Conservation (phyloP, 2,888 invertebrate species). For the Rhorus exstirpatorius region DNA sequence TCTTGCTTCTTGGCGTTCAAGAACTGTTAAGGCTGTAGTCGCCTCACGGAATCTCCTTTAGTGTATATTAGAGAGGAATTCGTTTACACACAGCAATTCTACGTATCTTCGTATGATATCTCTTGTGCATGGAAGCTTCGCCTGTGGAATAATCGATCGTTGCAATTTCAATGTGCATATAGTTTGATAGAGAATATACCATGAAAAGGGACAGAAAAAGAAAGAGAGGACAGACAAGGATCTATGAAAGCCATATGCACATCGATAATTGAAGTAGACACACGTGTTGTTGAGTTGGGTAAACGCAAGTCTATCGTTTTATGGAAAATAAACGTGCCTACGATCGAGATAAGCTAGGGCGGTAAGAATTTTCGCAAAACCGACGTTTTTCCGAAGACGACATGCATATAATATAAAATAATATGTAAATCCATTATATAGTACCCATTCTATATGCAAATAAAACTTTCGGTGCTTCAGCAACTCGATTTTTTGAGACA, state of each 20-base stretch:
- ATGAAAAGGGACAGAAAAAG: background rate
- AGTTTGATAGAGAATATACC: constrained; percentile 12
- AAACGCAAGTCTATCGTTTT: constrained; percentile 29
- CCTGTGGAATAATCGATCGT: constrained; percentile 56
- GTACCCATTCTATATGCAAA: no score
- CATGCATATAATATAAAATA: no score
- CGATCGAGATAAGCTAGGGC: constrained; percentile 36
- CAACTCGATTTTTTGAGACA: no score
- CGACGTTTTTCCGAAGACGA: constrained; percentile 4
- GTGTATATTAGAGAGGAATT: constrained; percentile 49
- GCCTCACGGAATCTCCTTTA: constrained; percentile 20
- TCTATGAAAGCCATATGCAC: constrained; percentile 21
- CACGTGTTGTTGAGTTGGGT: constrained; percentile 40
- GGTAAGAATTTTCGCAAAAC: background rate
- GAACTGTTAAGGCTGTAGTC: constrained; percentile 9
- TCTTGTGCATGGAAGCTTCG: constrained; percentile 52
- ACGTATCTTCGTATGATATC: constrained; percentile 53
- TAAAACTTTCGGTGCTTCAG: no score
- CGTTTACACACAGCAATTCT: constrained; percentile 39
- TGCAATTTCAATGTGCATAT: constrained; percentile 43
- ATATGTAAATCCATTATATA: no score
- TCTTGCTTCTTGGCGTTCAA: constrained; percentile 16
- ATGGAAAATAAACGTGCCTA: constrained; percentile 45
- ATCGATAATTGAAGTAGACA: constrained; percentile 43
- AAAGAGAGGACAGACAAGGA: background rate